A percentile compares a stretch with the other conserved stretches of the same genome.
These are phyloP conservation scores for Phyllotreta striolata DNA, from an alignment of 2,888 invertebrate genomes.

Conservation along the genomic window DNA sequence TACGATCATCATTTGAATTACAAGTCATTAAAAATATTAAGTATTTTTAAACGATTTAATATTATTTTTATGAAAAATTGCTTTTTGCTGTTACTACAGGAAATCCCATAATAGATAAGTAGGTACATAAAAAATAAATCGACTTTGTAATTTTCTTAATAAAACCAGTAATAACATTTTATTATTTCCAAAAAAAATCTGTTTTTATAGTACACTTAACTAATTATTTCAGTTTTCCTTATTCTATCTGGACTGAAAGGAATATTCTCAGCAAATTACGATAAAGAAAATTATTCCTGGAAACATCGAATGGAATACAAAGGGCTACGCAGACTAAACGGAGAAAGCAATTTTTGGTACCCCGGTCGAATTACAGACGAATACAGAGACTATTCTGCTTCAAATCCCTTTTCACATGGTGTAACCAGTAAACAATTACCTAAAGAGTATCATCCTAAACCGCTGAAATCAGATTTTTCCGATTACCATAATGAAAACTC, in stretches of 20 bases:
- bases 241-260: background rate
- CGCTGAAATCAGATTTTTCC: too few relatives aligned
- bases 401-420: background rate
- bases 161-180: background rate
- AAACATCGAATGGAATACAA: background rate
- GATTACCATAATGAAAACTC: too few relatives aligned
- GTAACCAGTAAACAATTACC: too few relatives aligned
- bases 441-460: too few relatives aligned
- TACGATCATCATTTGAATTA: too few relatives aligned
- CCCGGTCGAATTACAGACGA: constrained; percentile 1
- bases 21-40: too few relatives aligned
- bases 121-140: background rate
- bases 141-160: background rate
- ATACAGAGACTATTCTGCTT: background rate
- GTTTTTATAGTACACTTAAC: background rate
- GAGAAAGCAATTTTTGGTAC: constrained; percentile 10
- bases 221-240: background rate
- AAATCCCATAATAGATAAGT: constrained; percentile 6
- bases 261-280: background rate
- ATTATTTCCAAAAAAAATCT: background rate
- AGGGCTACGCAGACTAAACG: background rate
- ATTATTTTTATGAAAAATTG: background rate
- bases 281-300: background rate
- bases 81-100: background rate
- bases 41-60: too few relatives aligned